These are phyloP conservation scores for Netelia melanura DNA, from an alignment of 2,888 invertebrate genomes.

Conservation along the genomic window DNA sequence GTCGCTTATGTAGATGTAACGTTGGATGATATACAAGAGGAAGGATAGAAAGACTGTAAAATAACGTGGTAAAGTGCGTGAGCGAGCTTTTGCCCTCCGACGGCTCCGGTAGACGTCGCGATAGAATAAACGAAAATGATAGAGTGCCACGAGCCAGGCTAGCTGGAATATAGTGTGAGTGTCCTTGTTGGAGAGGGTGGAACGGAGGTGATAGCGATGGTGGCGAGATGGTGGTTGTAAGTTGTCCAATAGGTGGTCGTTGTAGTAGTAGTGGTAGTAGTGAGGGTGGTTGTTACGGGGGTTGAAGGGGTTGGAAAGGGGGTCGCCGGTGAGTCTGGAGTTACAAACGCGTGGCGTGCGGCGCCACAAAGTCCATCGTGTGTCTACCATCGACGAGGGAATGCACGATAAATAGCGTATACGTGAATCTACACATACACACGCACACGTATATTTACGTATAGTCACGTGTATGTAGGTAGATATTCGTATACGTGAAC, in stretches of 20 bases:
- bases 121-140: conserved; percentile 68
- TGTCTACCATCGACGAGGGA: conserved; percentile 51
- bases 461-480: neutral
- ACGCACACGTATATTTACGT: no score
- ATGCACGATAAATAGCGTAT: conserved; percentile 46
- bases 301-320: conserved; percentile 60
- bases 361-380: conserved; percentile 77
- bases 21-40: neutral
- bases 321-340: conserved; percentile 78
- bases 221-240: conserved; percentile 10
- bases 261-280: conserved; percentile 6
- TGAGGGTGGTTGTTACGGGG: conserved; percentile 38
- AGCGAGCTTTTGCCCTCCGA: conserved; percentile 58
- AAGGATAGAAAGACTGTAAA: conserved; percentile 17
- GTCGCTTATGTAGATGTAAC: neutral
- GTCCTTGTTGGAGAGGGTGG: conserved; percentile 43
- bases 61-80: conserved; percentile 68
- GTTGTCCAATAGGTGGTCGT: conserved; percentile 2
- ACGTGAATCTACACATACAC: no score
- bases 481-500: conserved; percentile 14
- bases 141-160: conserved; percentile 39
- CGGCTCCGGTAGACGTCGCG: conserved; percentile 35
- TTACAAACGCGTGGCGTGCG: conserved; percentile 76
- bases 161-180: conserved; percentile 17
- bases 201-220: neutral